Conservation (phyloP, 2,888 invertebrate species). For the Tenthredo amoena region DNA sequence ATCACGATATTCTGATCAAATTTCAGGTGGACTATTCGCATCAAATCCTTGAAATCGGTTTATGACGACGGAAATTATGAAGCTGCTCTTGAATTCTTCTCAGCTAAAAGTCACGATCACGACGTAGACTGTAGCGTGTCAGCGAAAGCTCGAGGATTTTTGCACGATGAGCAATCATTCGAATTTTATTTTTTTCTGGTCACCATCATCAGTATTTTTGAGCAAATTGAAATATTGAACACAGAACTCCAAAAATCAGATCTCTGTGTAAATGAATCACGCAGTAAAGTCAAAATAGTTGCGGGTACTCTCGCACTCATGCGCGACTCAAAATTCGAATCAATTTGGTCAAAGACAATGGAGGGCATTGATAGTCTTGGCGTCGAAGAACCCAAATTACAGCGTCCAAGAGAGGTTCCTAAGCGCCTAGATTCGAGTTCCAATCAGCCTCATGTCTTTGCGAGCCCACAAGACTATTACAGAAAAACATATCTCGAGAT, state of each 20-base stretch:
- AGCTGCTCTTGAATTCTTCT: constrained; percentile 50
- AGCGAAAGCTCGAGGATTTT: constrained; percentile 55
- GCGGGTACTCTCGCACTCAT: constrained; percentile 19
- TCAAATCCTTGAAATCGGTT: constrained; percentile 52
- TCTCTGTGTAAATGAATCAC: constrained; percentile 46
- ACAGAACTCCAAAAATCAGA: constrained; percentile 53
- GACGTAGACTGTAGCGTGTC: constrained; percentile 53
- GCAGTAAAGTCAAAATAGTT: constrained; percentile 51
- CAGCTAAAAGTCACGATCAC: constrained; percentile 48
- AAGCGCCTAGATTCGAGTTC: constrained; percentile 15
- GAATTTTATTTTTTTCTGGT: constrained; percentile 54
- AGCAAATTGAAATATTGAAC: constrained; percentile 55
- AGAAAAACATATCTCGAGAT: background rate
- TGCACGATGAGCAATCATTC: constrained; percentile 50
- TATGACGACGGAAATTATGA: constrained; percentile 46
- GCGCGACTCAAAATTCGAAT: constrained; percentile 27
- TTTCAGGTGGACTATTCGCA: constrained; percentile 51
- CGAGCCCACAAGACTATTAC: background rate
- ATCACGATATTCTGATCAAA: constrained; percentile 13
- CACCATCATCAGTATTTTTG: constrained; percentile 54
- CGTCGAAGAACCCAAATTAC: constrained; percentile 11
- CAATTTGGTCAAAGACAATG: constrained; percentile 4
- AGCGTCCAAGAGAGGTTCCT: constrained; percentile 13
- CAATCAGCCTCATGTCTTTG: constrained; percentile 19
- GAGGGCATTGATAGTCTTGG: constrained; percentile 22